These are phyloP conservation scores for Unio delphinus DNA, from an alignment of 2,888 invertebrate species.

Conservation along the genomic window DNA sequence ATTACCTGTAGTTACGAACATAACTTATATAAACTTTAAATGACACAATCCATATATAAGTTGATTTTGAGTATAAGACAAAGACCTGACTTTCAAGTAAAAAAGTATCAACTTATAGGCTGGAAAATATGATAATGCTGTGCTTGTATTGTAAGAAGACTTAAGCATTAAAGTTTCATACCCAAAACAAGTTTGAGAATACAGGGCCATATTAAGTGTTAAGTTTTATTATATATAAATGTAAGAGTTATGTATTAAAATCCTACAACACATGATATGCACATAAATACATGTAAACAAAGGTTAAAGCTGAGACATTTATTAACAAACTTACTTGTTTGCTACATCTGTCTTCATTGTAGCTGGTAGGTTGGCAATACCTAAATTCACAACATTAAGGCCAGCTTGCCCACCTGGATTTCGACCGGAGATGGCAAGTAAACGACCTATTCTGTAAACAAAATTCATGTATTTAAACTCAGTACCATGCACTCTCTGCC, in stretches of 20 bases:
- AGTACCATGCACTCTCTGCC: too few relatives aligned
- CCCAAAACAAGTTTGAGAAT: too few relatives aligned
- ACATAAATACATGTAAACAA: neutral
- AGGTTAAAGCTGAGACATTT: neutral
- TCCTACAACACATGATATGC: neutral
- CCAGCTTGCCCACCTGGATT: conserved; percentile 74
- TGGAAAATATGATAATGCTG: neutral
- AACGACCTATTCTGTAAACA: conserved; percentile 75
- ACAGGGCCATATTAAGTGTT: neutral
- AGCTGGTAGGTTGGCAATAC: conserved; percentile 77
- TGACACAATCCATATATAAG: too few relatives aligned
- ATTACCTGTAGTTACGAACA: too few relatives aligned
- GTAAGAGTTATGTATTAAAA: neutral
- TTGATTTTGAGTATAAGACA: too few relatives aligned
- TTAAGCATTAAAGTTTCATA: too few relatives aligned
- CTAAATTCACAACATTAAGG: conserved; percentile 76
- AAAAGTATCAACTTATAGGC: too few relatives aligned
- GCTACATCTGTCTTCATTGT: conserved; percentile 79
- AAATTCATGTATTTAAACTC: too few relatives aligned
- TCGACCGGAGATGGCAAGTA: conserved; percentile 75
- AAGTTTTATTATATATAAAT: neutral
- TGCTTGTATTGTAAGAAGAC: neutral
- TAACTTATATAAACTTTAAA: too few relatives aligned
- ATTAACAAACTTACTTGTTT: conserved; percentile 73
- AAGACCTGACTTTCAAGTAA: too few relatives aligned